Evolutionary conservation across 1,140 invertebrate genomes (phyloP), one percentile per base, ranked within the genome.

Genomic region (Heliconius hewitsoni): DNA sequence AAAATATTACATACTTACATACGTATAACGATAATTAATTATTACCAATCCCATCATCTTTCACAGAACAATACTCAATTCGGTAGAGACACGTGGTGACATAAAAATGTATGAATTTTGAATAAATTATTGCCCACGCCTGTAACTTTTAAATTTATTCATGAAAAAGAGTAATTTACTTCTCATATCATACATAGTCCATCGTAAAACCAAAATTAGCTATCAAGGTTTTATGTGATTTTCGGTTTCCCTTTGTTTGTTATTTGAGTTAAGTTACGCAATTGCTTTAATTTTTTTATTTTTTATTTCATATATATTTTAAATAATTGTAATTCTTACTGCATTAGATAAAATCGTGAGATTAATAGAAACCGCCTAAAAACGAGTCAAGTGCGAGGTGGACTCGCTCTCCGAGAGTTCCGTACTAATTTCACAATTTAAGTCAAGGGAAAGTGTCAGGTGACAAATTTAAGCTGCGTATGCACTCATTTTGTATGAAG

Each of bases 141-240:
- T 70, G 74, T 76, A 76, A 76, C 74, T 76, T 76, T 76, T 76
- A 76, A 76, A 76, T 76, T 76, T 76, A 76, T 76, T 76, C 74
- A 76, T 76, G 74, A 76, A 76, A 76, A 76, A 76, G 46, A 70
- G 57, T 76, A 70, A 71, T 71, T 70, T 70, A 76, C 66, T 46
- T 76, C 74, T 55, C 74, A 50, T 76, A 76, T 76, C 60, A 42
- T 42, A 70, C 74, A 42, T 66, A 70, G 37, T 76, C 27, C 30
- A 76, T 76, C 55, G 37, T 70, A 71, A 76, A 76, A 76, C 9
- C 60, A 50, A 50, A 60, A 76, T 70, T 70, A 76, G 60, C 60
- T 46, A 60, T 30, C 18, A 70, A 39, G 34, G 27, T 76, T 76
- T 76, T 76, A 74, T 55, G 50, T 57, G 50, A 19, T 57, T 57